Conservation (phyloP, 2,797 vertebrate species). For the Poecilia velifera region DNA sequence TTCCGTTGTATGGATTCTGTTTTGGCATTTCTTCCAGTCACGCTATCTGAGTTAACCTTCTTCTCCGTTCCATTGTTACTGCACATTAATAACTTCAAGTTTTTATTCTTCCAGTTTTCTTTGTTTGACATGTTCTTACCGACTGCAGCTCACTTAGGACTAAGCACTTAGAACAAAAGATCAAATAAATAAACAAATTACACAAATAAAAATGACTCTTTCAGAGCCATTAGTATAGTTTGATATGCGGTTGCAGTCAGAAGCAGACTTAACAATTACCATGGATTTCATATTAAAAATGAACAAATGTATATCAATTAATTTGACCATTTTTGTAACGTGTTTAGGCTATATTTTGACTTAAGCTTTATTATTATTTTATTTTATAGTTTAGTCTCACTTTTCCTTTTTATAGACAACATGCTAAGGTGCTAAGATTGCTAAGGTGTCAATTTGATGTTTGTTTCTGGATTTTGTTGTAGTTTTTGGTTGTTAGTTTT, state of each 20-base stretch:
- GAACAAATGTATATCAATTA: background rate
- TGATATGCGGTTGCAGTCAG: background rate
- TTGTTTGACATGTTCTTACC: background rate
- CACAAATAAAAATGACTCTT: background rate
- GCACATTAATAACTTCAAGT: background rate
- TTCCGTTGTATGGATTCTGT: background rate
- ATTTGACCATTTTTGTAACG: background rate
- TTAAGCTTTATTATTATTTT: background rate
- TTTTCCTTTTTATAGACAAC: background rate
- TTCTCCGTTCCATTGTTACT: background rate
- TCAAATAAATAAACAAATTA: background rate
- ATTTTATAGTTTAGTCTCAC: background rate
- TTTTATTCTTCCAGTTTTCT: background rate
- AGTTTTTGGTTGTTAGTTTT: background rate
- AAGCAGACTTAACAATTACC: background rate
- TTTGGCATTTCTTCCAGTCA: background rate
- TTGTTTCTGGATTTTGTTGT: background rate
- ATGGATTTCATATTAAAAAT: background rate
- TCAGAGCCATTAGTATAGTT: background rate
- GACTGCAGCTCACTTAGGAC: background rate
- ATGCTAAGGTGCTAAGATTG: no score
- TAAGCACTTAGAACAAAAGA: background rate
- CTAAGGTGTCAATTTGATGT: background rate
- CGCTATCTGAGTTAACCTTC: background rate
- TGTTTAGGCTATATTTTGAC: background rate